Evolutionary conservation across 1,140 invertebrate species (phyloP).

Genomic region (Pogonomyrmex californicus): DNA sequence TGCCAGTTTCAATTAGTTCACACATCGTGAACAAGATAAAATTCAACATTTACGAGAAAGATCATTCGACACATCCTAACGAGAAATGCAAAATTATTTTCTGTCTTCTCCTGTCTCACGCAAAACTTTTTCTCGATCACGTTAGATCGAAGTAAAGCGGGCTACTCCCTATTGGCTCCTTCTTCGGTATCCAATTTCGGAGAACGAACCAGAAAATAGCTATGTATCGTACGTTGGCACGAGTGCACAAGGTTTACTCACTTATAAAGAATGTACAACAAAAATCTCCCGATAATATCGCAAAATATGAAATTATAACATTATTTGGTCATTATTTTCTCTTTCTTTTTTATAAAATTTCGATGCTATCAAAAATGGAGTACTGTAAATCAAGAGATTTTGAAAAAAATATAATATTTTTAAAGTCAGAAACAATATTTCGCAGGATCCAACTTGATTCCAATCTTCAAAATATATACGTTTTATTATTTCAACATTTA

Average conservation of each 20-base stretch:
- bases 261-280: background rate
- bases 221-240: background rate
- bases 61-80: background rate
- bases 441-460: background rate
- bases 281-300: background rate
- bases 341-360: background rate
- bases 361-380: background rate
- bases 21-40: background rate
- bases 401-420: background rate
- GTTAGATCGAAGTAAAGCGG: slow-evolving; percentile 28
- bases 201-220: slow-evolving; percentile 46
- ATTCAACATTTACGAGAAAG: background rate
- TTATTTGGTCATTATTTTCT: background rate
- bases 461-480: background rate
- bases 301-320: background rate
- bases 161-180: slow-evolving; percentile 5
- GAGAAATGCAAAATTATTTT: background rate
- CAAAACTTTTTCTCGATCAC: slow-evolving; percentile 49
- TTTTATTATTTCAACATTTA: background rate
- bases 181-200: slow-evolving; percentile 53
- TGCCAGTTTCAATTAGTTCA: background rate
- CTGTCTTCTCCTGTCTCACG: background rate
- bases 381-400: background rate
- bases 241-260: background rate
- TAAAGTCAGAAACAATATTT: background rate